Percentiles rank a stretch among this genome's conserved stretches.
These are phyloP conservation scores for Heliconius nattereri DNA, from an alignment of 1,140 invertebrate species.

Conservation along the genomic window DNA sequence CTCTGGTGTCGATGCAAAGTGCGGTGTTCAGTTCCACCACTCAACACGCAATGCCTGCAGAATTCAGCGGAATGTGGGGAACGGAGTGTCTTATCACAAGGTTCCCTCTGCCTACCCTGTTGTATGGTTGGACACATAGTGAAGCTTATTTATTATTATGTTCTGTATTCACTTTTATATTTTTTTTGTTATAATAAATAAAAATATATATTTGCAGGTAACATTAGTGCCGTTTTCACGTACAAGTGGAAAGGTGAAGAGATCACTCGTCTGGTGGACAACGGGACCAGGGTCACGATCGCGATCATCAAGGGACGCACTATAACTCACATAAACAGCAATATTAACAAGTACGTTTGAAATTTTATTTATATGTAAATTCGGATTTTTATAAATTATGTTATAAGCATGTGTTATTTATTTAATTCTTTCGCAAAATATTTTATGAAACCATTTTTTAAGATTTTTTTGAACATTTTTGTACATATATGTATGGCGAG, in stretches of 20 bases:
- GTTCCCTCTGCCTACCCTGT: too few species aligned
- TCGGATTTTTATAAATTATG: too few species aligned
- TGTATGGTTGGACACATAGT: too few species aligned
- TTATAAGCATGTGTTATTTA: neutral
- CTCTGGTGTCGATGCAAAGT: too few species aligned
- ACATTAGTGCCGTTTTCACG: slow-evolving; percentile 90
- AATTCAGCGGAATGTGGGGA: too few species aligned
- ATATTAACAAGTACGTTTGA: slow-evolving; percentile 84
- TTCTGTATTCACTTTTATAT: neutral
- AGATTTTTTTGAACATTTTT: neutral
- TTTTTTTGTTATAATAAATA: neutral
- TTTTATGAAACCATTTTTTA: neutral
- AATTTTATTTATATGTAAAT: neutral
- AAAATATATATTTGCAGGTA: slow-evolving; percentile 78
- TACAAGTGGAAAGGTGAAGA: slow-evolving; percentile 88
- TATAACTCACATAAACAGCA: slow-evolving; percentile 82
- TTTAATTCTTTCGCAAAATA: neutral
- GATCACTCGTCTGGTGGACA: slow-evolving; percentile 85
- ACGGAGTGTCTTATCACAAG: too few species aligned
- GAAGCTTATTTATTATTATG: neutral
- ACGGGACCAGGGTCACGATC: slow-evolving; percentile 84
- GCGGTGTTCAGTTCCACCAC: too few species aligned
- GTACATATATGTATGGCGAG: neutral
- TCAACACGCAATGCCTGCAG: too few species aligned
- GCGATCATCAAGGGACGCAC: slow-evolving; percentile 84